These are phyloP conservation scores for Ophraella communa DNA, from an alignment of 2,888 invertebrate species.

Conservation along the genomic window DNA sequence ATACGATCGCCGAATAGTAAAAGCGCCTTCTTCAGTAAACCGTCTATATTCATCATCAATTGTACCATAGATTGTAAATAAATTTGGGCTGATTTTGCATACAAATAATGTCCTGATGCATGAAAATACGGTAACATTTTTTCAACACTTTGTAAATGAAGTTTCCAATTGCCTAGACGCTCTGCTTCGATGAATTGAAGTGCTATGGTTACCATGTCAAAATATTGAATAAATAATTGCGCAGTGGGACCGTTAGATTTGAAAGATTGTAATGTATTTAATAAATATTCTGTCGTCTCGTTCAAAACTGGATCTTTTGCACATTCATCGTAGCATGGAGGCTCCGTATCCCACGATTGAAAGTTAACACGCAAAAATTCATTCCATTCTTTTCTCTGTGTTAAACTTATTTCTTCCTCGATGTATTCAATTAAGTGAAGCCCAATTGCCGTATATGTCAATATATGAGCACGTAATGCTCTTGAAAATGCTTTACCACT, in stretches of 20 bases:
- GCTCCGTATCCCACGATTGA: not conserved
- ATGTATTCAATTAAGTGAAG: not conserved
- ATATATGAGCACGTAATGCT: slow-evolving; percentile 6
- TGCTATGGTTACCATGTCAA: slow-evolving; percentile 43
- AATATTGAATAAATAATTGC: slow-evolving; percentile 46
- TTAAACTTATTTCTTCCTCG: not conserved
- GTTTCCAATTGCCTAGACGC: slow-evolving; percentile 45
- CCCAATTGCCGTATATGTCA: not conserved
- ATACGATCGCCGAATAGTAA: slow-evolving; percentile 38
- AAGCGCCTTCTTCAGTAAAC: slow-evolving; percentile 42
- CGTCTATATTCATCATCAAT: slow-evolving; percentile 32
- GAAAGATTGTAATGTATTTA: slow-evolving; percentile 7
- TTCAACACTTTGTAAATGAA: slow-evolving; percentile 6
- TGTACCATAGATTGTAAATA: slow-evolving; percentile 47
- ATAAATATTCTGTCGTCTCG: slow-evolving; percentile 3
- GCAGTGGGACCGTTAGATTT: slow-evolving; percentile 22
- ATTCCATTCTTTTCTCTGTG: not conserved
- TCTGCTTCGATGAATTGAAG: slow-evolving; percentile 49
- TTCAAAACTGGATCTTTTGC: slow-evolving; percentile 1
- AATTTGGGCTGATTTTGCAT: slow-evolving; percentile 40
- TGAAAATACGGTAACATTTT: slow-evolving; percentile 19
- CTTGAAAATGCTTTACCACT: slow-evolving; percentile 36
- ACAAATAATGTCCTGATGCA: slow-evolving; percentile 19
- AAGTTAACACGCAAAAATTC: not conserved
- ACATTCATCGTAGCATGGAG: not conserved